Evolutionary conservation across 1,140 invertebrate genomes (phyloP).

Genomic region (Macrosteles quadrilineatus): DNA sequence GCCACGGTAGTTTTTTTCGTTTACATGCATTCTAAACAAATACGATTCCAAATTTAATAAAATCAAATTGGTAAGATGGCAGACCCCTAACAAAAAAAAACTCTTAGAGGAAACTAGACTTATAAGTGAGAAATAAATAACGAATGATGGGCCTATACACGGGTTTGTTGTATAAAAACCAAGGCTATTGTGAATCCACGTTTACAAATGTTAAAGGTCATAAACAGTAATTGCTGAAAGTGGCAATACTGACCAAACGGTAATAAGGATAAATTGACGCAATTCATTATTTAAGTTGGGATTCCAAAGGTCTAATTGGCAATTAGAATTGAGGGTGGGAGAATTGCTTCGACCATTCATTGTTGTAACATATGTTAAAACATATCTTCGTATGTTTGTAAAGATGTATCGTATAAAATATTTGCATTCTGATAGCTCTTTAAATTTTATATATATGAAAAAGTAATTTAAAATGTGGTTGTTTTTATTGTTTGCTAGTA

Average conservation of each 20-base stretch:
- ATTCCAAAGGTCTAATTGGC: background rate
- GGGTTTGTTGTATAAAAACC: too few species aligned
- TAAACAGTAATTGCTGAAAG: too few species aligned
- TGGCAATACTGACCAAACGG: background rate
- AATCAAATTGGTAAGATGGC: too few species aligned
- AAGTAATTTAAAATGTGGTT: background rate
- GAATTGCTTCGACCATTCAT: background rate
- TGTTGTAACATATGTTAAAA: background rate
- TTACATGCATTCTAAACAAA: too few species aligned
- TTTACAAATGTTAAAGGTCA: too few species aligned
- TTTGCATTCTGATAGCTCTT: background rate
- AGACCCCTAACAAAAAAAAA: too few species aligned
- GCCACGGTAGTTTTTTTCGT: too few species aligned
- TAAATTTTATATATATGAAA: background rate
- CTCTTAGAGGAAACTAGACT: too few species aligned
- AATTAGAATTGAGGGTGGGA: background rate
- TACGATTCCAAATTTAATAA: too few species aligned
- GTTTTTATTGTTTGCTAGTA: background rate
- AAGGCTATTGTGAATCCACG: too few species aligned
- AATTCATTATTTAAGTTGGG: conserved; percentile 9
- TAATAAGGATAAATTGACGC: conserved; percentile 22
- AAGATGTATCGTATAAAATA: background rate
- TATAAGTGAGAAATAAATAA: too few species aligned
- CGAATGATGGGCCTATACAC: too few species aligned
- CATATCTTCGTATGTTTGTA: background rate